phyloP scores from a whole-genome alignment of 2,797 vertebrate species.

The Enteromius paludinosus region DNA sequence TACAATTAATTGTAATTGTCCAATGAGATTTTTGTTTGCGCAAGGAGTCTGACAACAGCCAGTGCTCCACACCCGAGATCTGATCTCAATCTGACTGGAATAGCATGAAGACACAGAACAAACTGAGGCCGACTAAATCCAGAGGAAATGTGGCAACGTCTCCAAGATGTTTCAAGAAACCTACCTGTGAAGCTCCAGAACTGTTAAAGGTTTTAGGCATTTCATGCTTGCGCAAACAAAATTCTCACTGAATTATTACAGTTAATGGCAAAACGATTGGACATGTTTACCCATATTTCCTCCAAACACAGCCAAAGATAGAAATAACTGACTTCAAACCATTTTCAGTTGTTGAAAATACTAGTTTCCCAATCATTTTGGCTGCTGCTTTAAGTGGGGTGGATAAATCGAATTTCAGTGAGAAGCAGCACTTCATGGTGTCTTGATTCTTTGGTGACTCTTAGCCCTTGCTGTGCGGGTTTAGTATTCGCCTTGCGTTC shows the following conservation, averaged over 20 bases:
- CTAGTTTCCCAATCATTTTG: not conserved
- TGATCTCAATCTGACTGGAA: not conserved
- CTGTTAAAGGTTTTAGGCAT: not conserved
- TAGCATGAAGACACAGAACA: not conserved
- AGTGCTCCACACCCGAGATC: not conserved
- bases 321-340: not conserved
- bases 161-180: not conserved
- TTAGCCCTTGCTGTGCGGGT: constrained; percentile 39
- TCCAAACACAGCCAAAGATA: not conserved
- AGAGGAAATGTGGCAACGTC: not conserved
- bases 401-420: not conserved
- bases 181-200: not conserved
- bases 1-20: too few species aligned
- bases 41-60: too few species aligned
- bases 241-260: too few species aligned
- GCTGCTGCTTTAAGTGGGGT: not conserved
- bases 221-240: not conserved
- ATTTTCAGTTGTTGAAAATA: not conserved
- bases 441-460: constrained; percentile 45
- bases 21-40: too few species aligned
- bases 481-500: constrained; percentile 45
- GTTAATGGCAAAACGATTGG: not conserved
- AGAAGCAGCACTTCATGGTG: constrained; percentile 6
- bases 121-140: not conserved
- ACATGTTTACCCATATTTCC: not conserved